Evolutionary conservation across 2,888 invertebrate species (phyloP), one percentile per base, ranked within the genome.

Genomic region (Platycheirus rosarum): DNA sequence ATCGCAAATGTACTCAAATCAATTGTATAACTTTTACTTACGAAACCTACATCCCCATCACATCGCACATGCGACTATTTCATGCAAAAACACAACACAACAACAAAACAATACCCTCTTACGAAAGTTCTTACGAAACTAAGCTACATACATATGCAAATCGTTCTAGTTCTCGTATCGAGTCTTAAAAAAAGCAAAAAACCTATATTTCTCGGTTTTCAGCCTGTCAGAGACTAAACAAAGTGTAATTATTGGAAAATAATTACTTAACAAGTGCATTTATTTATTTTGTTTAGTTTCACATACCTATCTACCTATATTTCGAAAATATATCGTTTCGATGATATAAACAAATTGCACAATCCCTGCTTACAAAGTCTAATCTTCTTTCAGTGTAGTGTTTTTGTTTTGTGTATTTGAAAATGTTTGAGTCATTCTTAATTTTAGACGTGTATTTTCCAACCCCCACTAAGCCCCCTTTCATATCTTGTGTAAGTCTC

Each of bases 321-420:
- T n/a, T n/a, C n/a, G n/a, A n/a, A n/a, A 6, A 2, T 23, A 23
- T 23, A 23, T 6, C 23, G 2, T 4, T 40, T 40, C 26, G 0
- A 57, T 60, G 60, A 44, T 29, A 60, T 44, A 60, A 60, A 8
- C 60, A 44, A 44, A 42, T 60, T 29, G 29, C 42, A 29, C 57
- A 57, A 57, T 57, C 7, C 11, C 40, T 14, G 13, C 3, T 11
- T 26, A 55, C 35, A 11, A 3, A 9, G 35, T 35, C 16, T 1
- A 32, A 51, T 51, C 51, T 18, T 0, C 37, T 37, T 0, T 51
- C 2, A 11, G 8, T 18, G 16, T 32, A 16, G 16, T 29, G 29
- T 29, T 29, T 49, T 1, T 29, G 0, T 11, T 16, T 6, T 23
- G 6, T 18, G 35, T 53, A 20, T 13, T 35, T n/a, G n/a, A 20